Evolutionary conservation across 1,140 invertebrate species (phyloP), one percentile per base, ranked within the genome.

Genomic region (Philopotamus ludificatus): DNA sequence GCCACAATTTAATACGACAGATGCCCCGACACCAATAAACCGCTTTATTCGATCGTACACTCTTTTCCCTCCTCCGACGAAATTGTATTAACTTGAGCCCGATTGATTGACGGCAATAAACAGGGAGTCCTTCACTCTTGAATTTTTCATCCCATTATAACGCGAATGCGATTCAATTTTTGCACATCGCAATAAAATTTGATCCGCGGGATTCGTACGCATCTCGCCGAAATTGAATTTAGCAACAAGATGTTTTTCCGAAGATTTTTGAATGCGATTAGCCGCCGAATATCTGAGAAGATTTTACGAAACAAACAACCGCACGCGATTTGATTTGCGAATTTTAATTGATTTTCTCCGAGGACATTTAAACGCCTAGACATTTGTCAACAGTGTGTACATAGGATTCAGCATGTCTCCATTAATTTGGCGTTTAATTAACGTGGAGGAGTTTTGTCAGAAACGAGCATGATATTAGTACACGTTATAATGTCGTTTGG

Each of bases 11-110:
- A 44, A 41, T 28, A 20, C 49, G 18, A n/a, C 50, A 21, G 20
- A n/a, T 20, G 50, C 55, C 18, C 55, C 44, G 12, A 21, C 39
- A 39, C 51, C 57, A 12, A 12, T 34, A 34, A 34, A 12, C 55
- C n/a, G 16, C 59, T 65, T 59, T 53, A 65, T 58, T 65, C 34
- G 25, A 51, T 65, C 54, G 41, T 51, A 65, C 28, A 34, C 28
- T 34, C 12, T 34, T 34, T 34, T 34, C 28, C 28, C 4, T 34
- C 4, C 28, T 4, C 28, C 28, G 4, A 12, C 12, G 28, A 34
- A 34, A 34, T 34, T 34, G 28, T 34, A 34, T 34, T 34, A 34
- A 34, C 28, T 34, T 12, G 28, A 34, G 12, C 28, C 22, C 28
- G 45, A 50, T 65, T 59, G 63, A 59, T 41, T 39, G 63, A 39